Percentiles rank a stretch among this genome's conserved stretches.
These are phyloP conservation scores for Lethocerus indicus DNA, from an alignment of 1,140 invertebrate species.

Conservation along the genomic window DNA sequence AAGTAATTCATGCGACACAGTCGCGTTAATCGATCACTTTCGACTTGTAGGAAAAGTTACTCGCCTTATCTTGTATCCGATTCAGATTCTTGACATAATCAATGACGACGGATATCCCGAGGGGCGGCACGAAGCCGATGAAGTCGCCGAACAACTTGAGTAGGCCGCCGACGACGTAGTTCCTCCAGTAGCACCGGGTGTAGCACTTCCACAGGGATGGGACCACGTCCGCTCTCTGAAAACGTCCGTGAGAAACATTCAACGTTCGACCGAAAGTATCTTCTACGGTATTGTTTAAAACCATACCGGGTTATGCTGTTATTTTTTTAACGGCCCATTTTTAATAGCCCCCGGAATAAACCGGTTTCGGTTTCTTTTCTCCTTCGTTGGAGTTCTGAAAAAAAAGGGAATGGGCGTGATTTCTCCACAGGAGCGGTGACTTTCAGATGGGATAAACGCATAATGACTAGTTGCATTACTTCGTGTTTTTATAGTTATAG, in stretches of 20 bases:
- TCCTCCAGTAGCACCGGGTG: conserved; percentile 46
- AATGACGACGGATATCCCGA: conserved; percentile 57
- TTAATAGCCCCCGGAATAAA: background rate
- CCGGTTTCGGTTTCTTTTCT: background rate
- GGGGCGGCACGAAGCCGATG: conserved; percentile 53
- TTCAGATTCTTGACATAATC: too few relatives aligned
- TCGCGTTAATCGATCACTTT: too few relatives aligned
- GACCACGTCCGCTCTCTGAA: conserved; percentile 12
- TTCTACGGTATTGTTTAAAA: background rate
- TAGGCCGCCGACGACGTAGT: conserved; percentile 51
- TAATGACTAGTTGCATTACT: too few relatives aligned
- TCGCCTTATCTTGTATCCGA: too few relatives aligned
- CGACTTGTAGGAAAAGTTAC: too few relatives aligned
- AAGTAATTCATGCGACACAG: too few relatives aligned
- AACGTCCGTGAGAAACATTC: background rate
- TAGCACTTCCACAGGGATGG: conserved; percentile 46
- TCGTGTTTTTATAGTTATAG: too few relatives aligned
- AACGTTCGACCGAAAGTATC: background rate
- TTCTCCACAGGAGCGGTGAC: too few relatives aligned
- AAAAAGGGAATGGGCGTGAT: background rate
- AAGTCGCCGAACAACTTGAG: conserved; percentile 62
- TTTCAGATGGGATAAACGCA: too few relatives aligned
- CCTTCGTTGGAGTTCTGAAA: background rate
- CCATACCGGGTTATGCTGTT: too few relatives aligned
- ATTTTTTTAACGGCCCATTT: background rate